phyloP scores from a whole-genome alignment of 2,888 invertebrate species.

The Ophion costatus region DNA sequence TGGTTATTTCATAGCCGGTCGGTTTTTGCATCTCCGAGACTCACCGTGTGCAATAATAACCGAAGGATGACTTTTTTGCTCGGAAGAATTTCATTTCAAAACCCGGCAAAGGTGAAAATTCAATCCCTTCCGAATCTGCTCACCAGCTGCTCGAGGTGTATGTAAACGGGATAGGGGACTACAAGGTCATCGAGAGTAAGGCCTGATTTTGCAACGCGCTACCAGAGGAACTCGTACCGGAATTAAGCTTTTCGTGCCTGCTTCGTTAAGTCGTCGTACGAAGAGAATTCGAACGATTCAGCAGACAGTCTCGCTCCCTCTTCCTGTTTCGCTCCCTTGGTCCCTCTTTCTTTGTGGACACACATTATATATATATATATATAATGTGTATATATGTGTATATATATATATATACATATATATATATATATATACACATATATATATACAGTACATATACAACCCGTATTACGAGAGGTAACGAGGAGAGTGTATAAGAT shows the following conservation, averaged over 20 bases:
- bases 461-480: slow-evolving; percentile 3
- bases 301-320: slow-evolving; percentile 34
- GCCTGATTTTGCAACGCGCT: slow-evolving; percentile 51
- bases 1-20: neutral
- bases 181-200: slow-evolving; percentile 58
- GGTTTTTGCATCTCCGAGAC: neutral
- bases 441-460: neutral
- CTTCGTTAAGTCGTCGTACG: slow-evolving; percentile 63
- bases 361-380: neutral
- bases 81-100: neutral
- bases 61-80: neutral
- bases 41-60: neutral
- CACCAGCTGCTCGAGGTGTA: neutral
- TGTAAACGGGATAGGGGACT: neutral
- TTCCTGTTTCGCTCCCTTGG: slow-evolving; percentile 8
- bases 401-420: neutral
- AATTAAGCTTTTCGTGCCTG: slow-evolving; percentile 38
- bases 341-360: neutral
- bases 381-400: neutral
- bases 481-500: slow-evolving; percentile 34
- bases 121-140: neutral
- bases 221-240: slow-evolving; percentile 22
- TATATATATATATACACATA: neutral
- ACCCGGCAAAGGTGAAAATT: neutral
- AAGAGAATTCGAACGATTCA: slow-evolving; percentile 63